Evolutionary conservation across 2,113 vertebrate genomes (phyloP).

Genomic region (Grantiella picta): DNA sequence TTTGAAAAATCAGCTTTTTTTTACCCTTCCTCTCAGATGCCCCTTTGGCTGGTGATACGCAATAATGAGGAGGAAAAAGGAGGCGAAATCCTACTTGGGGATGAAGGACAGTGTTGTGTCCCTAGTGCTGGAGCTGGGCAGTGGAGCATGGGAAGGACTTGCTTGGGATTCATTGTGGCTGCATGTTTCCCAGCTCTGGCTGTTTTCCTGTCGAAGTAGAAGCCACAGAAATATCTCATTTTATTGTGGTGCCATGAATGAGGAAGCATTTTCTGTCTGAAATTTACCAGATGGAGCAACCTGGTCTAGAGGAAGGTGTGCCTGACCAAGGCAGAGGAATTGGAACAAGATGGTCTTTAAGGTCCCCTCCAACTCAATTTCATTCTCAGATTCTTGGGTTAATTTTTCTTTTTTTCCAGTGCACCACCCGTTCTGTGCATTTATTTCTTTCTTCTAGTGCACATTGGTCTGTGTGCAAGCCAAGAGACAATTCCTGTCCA

Average conservation of each 20-base stretch:
- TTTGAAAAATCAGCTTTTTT: neutral
- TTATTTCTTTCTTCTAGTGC: neutral
- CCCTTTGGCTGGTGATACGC: neutral
- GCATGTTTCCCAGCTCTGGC: rapidly evolving
- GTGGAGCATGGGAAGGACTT: neutral
- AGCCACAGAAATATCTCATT: neutral
- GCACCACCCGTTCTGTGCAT: rapidly evolving
- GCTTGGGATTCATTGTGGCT: rapidly evolving
- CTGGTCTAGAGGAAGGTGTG: neutral
- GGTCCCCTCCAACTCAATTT: neutral
- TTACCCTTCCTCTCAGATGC: neutral
- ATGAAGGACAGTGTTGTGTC: neutral
- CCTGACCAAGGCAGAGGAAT: neutral
- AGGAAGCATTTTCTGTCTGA: neutral
- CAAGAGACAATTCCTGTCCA: neutral
- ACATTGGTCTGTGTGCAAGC: rapidly evolving
- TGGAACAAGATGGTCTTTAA: rapidly evolving
- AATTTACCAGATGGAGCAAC: neutral
- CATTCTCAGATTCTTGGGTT: neutral
- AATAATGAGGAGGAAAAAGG: neutral
- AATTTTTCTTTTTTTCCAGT: neutral
- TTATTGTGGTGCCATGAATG: neutral
- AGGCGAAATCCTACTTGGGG: neutral
- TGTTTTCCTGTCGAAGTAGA: neutral
- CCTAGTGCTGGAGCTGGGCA: neutral